Evolutionary conservation across 2,888 invertebrate species (phyloP), one percentile per base, ranked within the genome.

Genomic region (Sericinus montela): DNA sequence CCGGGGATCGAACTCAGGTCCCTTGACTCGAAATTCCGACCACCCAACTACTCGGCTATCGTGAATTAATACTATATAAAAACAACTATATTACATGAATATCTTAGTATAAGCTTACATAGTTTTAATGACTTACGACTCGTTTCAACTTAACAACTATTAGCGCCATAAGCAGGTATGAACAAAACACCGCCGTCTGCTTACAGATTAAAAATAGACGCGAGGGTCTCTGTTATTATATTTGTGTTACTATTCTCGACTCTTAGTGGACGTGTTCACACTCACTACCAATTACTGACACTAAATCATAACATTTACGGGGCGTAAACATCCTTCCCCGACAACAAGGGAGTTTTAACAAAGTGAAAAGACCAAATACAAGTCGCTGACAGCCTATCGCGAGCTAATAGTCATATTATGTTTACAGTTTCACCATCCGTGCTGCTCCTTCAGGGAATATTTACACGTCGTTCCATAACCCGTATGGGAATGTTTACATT

Each of bases 261-360:
- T 69, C 75, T 79, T 82, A 83, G 82, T 82, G 75, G 72, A 76
- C 79, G 73, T 74, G 80, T 85, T 86, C 84, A 85, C 86, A 83
- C 86, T 85, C 80, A 74, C 78, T 80, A 69, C 75, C 81, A 83
- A 86, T 86, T 81, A 84, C 82, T 81, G 74, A 75, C 82, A 82
- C 80, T 83, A 82, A 83, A 84, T 86, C 85, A 86, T 81, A 80
- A 73, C 74, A 79, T 77, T 70, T 77, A 82, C 81, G 75, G 79
- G 75, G 73, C 69, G 72, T 85, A 87, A 87, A 86, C 86, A 84
- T 85, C 86, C 86, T 84, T 75, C 69, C 73, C 68, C 52, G 57
- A 56, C 67, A 65, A 59, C 62, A 54, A 57, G 57, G 53, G 54
- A 62, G 69, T 67, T 76, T 71, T 66, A 70, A 81, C 71, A 73